A percentile compares a stretch with the other conserved stretches of the same genome.
These are phyloP conservation scores for Mythimna vitellina DNA, from an alignment of 2,888 invertebrate species.

Conservation along the genomic window DNA sequence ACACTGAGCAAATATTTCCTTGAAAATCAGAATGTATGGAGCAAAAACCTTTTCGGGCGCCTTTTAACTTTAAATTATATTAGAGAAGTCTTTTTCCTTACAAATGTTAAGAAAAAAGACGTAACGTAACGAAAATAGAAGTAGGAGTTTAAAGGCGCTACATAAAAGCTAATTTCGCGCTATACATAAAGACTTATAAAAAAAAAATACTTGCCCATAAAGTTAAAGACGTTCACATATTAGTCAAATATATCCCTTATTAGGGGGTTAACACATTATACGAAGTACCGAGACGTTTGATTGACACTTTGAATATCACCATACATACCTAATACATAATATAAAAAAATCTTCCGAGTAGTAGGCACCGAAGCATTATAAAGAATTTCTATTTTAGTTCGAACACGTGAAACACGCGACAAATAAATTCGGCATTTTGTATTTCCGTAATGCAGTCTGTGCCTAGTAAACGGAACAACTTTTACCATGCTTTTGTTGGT, in stretches of 20 bases:
- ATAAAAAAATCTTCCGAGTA: constrained; percentile 60
- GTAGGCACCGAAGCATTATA: constrained; percentile 32
- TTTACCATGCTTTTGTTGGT: constrained; percentile 61
- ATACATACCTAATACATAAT: constrained; percentile 64
- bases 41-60: constrained; percentile 26
- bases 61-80: not conserved
- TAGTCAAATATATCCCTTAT: constrained; percentile 74
- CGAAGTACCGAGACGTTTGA: constrained; percentile 80
- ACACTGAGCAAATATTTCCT: constrained; percentile 70
- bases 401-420: too few species aligned
- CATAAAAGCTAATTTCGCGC: constrained; percentile 8
- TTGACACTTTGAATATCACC: constrained; percentile 89
- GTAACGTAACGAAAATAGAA: too few species aligned
- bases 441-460: constrained; percentile 1
- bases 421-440: constrained; percentile 1
- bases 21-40: constrained; percentile 43
- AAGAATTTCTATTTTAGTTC: not conserved
- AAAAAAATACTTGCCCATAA: constrained; percentile 69
- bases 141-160: constrained; percentile 16
- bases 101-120: constrained; percentile 2
- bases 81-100: not conserved
- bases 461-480: constrained; percentile 64
- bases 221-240: constrained; percentile 73
- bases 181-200: constrained; percentile 31
- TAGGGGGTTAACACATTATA: constrained; percentile 82